These are phyloP conservation scores for Beroe ovata DNA, from an alignment of 37 sponge, comb jelly and placozoan species.

Conservation along the genomic window DNA sequence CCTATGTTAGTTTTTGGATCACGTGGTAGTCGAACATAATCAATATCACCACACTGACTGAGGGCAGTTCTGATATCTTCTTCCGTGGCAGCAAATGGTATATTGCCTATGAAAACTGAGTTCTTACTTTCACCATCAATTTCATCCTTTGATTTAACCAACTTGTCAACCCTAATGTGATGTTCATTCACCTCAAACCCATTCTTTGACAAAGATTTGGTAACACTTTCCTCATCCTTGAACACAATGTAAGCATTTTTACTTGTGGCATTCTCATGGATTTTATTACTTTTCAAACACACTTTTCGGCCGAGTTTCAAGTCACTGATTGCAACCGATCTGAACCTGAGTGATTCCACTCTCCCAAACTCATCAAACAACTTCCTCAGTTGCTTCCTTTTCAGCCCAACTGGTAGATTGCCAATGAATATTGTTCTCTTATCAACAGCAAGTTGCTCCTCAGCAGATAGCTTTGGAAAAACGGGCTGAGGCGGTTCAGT, in stretches of 20 bases:
- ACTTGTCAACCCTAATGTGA: constrained; percentile 76
- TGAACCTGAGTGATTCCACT: constrained; percentile 73
- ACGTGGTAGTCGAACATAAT: constrained; percentile 74
- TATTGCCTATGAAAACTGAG: constrained; percentile 81
- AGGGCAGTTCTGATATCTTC: constrained; percentile 72
- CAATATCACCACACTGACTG: constrained; percentile 74
- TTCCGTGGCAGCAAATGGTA: constrained; percentile 75
- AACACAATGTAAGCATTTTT: constrained; percentile 79
- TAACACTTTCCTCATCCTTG: constrained; percentile 47
- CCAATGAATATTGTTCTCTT: constrained; percentile 80
- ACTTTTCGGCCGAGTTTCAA: constrained; percentile 64
- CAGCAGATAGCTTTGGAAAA: constrained; percentile 4
- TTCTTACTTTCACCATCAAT: constrained; percentile 57
- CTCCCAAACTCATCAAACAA: constrained; percentile 71
- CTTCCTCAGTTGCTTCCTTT: constrained; percentile 70
- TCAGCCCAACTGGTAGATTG: constrained; percentile 70
- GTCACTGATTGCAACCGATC: constrained; percentile 71
- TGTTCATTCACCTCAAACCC: constrained; percentile 69
- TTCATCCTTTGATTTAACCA: constrained; percentile 13
- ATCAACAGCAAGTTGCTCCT: constrained; percentile 42
- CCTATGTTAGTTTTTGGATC: constrained; percentile 78
- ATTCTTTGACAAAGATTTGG: constrained; percentile 68
- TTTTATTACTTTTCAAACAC: constrained; percentile 47
- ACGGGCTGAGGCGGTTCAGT: not conserved
- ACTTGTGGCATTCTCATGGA: constrained; percentile 66